Base-by-base conservation (phyloP, 2,113 vertebrate species). In the Phylloscopus trochilus region DNA sequence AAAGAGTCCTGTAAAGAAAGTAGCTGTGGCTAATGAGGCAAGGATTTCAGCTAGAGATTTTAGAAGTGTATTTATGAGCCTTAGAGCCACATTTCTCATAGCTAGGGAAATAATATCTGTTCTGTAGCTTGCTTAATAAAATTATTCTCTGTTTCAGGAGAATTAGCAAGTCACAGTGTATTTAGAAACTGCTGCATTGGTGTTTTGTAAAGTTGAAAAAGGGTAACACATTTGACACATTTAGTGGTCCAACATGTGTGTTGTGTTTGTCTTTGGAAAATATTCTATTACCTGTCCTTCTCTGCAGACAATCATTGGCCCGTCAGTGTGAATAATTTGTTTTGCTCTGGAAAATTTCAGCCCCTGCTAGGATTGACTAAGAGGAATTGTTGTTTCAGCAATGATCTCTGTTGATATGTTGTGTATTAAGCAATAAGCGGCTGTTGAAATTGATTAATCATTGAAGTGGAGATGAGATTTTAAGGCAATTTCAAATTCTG, bases 381-480 rank as follows among this genome's bases (percentile, higher is more conserved):
- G 90, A 97, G 62, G 51, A 94, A 94, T 91, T 95, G 78, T 96
- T 94, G 87, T 93, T 96, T 95, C 94, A 93, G 92, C 93, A 90
- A 90, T 95, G 95, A 96, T 94, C 68, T 95, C 93, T 72, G 92
- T 89, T 78, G 76, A 93, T 95, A 66, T 90, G 68, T 47, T 72
- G 64, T 64, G 68, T 78, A 90, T 95, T 93, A 93, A 95, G 92
- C 85, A 95, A 90, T 92, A 92, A 96, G 51, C 0, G 0, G 64
- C 60, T 95, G 79, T 72, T 89, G 86, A 91, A 94, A 95, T 94
- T 96, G 94, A 95, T 95, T 94, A 96, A 92, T 94, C 3, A 0
- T 94, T 7, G 0, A 95, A 88, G 64, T 46, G n/a, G 75, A 92
- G 90, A 90, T 92, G 92, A 95, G 95, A 86, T 95, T 96, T 96